Evolutionary conservation across 1,140 invertebrate genomes (phyloP), one percentile per base, ranked within the genome.

Genomic region (Drosophila ohnishii): DNA sequence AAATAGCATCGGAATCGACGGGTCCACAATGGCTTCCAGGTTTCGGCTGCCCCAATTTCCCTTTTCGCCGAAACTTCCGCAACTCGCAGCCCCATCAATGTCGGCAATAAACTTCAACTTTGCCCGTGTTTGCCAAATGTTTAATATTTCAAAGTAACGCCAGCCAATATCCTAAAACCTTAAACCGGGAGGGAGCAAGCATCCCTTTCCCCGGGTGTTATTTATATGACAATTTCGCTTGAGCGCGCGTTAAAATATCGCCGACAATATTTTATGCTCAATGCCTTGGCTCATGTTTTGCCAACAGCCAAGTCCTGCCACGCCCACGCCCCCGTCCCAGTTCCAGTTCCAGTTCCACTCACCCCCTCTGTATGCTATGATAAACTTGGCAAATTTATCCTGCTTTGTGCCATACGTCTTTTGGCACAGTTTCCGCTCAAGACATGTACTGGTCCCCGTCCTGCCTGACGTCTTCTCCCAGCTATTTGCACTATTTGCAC

Each of bases 151-250:
- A 86, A 86, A 86, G 82, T 86, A 67, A 86, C 59, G 82, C 75
- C 48, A 70, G 67, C 67, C 65, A 71, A 71, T 71, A 71, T 71
- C 53, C 67, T 58, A 70, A 70, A 70, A 71, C 51, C 50, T 70
- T 71, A 70, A 71, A 50, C 65, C 67, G 16, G 35, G 39, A 22
- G 45, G 13, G 10, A 25, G 22, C 7, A 1, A 16, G 35, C 35
- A 22, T 37, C 39, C 40, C 51, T 19, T 61, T 56, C 39, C 53
- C 50, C 45, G 73, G 40, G 67, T 89, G 82, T 90, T 90, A 90
- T 90, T 90, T 90, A 90, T 90, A 82, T 90, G 86, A 86, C 86
- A 90, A 90, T 90, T 90, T 86, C 79, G 78, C 79, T 82, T 83
- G 86, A 86, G 79, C 82, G 75, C 86, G 67, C 76, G 76, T 82